Evolutionary conservation across 2,113 vertebrate species (phyloP).

Genomic region (Sylvia atricapilla): DNA sequence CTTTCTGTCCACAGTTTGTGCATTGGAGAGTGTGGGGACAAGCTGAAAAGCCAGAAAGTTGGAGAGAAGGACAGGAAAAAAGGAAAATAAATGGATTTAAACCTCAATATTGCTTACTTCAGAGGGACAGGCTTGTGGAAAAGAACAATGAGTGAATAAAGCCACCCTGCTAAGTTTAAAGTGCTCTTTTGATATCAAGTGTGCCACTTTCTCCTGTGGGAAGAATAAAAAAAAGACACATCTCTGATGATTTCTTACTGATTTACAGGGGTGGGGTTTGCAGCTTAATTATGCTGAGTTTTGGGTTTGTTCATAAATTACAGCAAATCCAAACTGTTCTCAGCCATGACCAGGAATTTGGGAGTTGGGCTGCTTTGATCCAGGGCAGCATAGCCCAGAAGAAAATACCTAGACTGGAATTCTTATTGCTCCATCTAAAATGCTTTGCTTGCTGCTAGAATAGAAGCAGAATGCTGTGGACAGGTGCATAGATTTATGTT

Average conservation of each 20-base stretch:
- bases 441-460: neutral
- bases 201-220: neutral
- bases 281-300: neutral
- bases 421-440: neutral
- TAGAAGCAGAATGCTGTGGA: neutral
- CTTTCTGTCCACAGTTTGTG: neutral
- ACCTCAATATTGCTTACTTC: fast-evolving
- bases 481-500: neutral
- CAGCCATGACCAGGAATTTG: fast-evolving
- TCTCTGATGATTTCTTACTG: neutral
- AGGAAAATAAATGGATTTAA: neutral
- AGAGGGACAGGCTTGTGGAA: neutral
- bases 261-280: neutral
- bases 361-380: neutral
- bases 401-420: neutral
- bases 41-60: neutral
- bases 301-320: neutral
- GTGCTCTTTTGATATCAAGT: conserved; percentile 5
- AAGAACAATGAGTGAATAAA: conserved; percentile 11
- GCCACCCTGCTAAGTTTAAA: conserved; percentile 24
- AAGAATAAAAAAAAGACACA: neutral
- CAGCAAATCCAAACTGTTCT: neutral
- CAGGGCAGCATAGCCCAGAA: neutral
- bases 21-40: neutral
- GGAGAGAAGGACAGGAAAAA: neutral